These are phyloP conservation scores for Lophotis ruficrista DNA, from an alignment of 2,113 vertebrate genomes.

Conservation along the genomic window DNA sequence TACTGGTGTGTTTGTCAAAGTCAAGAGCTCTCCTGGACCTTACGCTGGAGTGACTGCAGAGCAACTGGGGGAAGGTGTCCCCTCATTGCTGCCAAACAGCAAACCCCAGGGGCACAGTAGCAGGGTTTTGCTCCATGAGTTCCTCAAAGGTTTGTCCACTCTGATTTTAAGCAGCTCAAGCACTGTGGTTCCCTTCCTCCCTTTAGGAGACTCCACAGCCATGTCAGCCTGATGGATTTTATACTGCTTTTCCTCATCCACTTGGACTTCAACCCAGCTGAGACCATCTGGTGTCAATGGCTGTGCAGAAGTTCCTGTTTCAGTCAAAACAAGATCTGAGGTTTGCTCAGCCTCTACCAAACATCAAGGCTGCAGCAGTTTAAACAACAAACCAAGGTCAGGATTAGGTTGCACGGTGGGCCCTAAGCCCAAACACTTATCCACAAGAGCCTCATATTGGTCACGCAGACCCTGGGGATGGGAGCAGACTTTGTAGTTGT, in stretches of 20 bases:
- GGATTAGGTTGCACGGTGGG: rapidly evolving
- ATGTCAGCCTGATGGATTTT: not conserved
- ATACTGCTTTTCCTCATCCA: not conserved
- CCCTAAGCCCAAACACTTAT: not conserved
- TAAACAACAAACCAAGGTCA: not conserved
- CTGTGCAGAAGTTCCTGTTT: not conserved
- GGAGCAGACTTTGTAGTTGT: not conserved
- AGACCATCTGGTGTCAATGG: not conserved
- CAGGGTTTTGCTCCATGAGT: rapidly evolving
- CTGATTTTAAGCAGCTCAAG: not conserved
- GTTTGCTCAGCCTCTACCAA: not conserved
- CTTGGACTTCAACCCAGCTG: not conserved
- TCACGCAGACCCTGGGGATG: not conserved
- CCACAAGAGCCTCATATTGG: rapidly evolving
- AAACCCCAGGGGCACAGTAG: not conserved
- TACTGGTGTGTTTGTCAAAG: not conserved
- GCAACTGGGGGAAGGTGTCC: not conserved
- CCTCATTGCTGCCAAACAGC: not conserved
- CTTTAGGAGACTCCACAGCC: not conserved
- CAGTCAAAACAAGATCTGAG: not conserved
- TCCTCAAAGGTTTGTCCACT: not conserved
- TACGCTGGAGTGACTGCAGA: not conserved
- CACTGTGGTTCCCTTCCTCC: not conserved
- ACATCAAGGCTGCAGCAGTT: not conserved
- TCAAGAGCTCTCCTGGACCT: not conserved